phyloP scores from a whole-genome alignment of 2,888 invertebrate genomes.

The Agonopterix arenella region DNA sequence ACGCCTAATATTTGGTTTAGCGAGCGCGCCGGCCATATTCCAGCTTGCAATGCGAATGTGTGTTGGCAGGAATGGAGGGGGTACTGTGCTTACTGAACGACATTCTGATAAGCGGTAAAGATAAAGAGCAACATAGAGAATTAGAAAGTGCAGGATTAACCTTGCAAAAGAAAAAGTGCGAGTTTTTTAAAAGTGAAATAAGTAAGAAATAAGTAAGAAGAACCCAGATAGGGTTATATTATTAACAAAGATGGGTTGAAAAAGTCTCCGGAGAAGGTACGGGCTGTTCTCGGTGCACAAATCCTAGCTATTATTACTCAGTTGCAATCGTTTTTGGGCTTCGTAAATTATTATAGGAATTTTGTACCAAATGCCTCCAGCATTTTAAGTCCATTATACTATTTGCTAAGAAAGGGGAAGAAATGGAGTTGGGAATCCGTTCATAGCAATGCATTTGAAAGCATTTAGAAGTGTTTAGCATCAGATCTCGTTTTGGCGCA shows the following conservation, averaged over 20 bases:
- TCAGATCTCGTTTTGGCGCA: constrained; percentile 13
- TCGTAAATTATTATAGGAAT: constrained; percentile 2
- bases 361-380: not conserved
- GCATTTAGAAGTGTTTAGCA: constrained; percentile 2
- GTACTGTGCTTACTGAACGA: constrained; percentile 4
- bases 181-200: not conserved
- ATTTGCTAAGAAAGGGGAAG: not conserved
- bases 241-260: not conserved
- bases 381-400: not conserved
- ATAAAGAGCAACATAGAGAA: not conserved
- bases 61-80: constrained; percentile 2
- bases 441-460: not conserved
- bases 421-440: not conserved
- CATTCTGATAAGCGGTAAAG: not conserved
- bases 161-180: not conserved
- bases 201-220: too few species aligned
- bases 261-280: not conserved
- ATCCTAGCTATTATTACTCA: not conserved
- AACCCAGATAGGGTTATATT: constrained; percentile 1
- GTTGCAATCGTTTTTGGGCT: constrained; percentile 1
- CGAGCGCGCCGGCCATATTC: constrained; percentile 12
- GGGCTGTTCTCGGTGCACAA: not conserved
- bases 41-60: constrained; percentile 9
- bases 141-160: constrained; percentile 6
- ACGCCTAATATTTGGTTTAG: constrained; percentile 9